Percentiles rank a stretch among this genome's conserved stretches.
These are phyloP conservation scores for Antheraea pernyi DNA, from an alignment of 1,140 invertebrate genomes.

Conservation along the genomic window DNA sequence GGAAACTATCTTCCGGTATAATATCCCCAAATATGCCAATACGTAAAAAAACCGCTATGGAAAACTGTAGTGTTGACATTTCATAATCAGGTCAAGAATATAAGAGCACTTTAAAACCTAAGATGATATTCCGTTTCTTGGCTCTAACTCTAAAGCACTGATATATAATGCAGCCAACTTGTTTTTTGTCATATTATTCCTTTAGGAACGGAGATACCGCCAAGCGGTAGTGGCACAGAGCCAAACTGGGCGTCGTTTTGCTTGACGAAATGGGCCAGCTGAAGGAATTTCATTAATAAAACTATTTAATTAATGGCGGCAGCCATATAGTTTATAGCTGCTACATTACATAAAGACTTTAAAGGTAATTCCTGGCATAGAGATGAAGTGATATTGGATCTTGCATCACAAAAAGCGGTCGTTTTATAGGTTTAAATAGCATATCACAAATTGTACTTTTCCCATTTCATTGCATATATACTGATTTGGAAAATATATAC, in stretches of 20 bases:
- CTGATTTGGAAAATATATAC: neutral
- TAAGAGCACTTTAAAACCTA: neutral
- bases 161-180: constrained; percentile 30
- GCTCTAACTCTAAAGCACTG: neutral
- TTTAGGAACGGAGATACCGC: constrained; percentile 31
- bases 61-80: too few relatives aligned
- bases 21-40: too few relatives aligned
- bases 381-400: neutral
- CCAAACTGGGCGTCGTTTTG: constrained; percentile 39
- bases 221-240: constrained; percentile 46
- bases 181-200: constrained; percentile 49
- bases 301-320: constrained; percentile 39
- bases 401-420: neutral
- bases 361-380: neutral
- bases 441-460: neutral
- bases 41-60: too few relatives aligned
- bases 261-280: constrained; percentile 34
- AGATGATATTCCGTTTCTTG: neutral
- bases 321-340: constrained; percentile 19
- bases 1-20: too few relatives aligned
- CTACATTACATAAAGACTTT: neutral
- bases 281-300: constrained; percentile 62
- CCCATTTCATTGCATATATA: too few relatives aligned
- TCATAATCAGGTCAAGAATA: too few relatives aligned
- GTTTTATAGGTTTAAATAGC: neutral